These are phyloP conservation scores for Percina caprodes DNA, from an alignment of 2,113 vertebrate species.

Conservation along the genomic window DNA sequence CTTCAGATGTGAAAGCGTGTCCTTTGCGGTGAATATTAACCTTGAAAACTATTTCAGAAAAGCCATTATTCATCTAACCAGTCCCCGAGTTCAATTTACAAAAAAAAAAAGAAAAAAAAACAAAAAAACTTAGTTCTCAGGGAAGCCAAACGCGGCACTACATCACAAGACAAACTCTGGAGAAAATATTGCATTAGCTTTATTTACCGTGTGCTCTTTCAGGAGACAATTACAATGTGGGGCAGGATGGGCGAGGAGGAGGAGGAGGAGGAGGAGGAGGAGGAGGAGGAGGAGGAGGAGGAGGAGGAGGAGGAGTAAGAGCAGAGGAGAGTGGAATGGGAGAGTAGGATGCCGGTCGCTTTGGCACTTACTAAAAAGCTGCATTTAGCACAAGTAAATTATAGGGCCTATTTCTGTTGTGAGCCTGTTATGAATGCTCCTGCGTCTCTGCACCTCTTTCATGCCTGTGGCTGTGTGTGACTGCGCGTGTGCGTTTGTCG, in stretches of 20 bases:
- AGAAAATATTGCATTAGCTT: slow-evolving; percentile 76
- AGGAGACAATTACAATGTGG: slow-evolving; percentile 73
- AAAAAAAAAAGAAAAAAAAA: slow-evolving; percentile 59
- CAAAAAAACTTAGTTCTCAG: slow-evolving; percentile 56
- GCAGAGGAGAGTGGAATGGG: slow-evolving; percentile 33
- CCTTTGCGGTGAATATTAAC: slow-evolving; percentile 68
- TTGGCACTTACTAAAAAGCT: slow-evolving; percentile 71
- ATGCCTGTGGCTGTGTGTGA: slow-evolving; percentile 56
- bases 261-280: slow-evolving; percentile 23
- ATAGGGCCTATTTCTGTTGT: slow-evolving; percentile 67
- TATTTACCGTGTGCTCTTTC: slow-evolving; percentile 73
- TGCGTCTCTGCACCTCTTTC: slow-evolving; percentile 57
- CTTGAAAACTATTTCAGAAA: slow-evolving; percentile 74
- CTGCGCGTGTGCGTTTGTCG: slow-evolving; percentile 17
- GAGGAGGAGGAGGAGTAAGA: slow-evolving; percentile 8
- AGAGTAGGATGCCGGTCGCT: slow-evolving; percentile 58
- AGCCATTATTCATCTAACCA: slow-evolving; percentile 71
- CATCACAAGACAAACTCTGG: slow-evolving; percentile 63
- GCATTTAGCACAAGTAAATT: slow-evolving; percentile 75
- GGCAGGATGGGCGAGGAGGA: slow-evolving; percentile 57
- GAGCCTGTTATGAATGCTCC: slow-evolving; percentile 65
- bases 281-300: slow-evolving; percentile 18
- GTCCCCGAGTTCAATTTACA: slow-evolving; percentile 64
- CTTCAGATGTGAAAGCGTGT: slow-evolving; percentile 58
- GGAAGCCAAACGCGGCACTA: slow-evolving; percentile 57